Base-by-base conservation (phyloP, 2,797 vertebrate species). In the Artibeus lituratus region DNA sequence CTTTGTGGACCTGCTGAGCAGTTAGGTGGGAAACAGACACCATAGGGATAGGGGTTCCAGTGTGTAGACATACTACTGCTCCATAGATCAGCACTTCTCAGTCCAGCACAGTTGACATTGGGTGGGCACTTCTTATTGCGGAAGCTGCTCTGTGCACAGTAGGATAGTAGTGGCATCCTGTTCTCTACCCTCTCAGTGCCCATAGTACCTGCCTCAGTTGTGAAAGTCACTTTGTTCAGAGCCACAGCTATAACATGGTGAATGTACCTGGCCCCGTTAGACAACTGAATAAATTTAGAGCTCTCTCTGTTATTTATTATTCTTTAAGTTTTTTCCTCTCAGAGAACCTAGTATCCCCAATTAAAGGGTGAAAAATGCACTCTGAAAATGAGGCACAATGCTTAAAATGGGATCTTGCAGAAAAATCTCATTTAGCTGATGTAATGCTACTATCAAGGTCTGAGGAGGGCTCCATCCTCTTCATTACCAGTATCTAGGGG, bases 51-150 rank as follows among this genome's bases (percentile, higher is more conserved):
- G 1, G 7, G 49, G 24, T 51, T 44, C 49, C 8, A 2, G 8
- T 11, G 19, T 0, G 1, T 22, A 7, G 10, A 32, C 12, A 4
- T 3, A 4, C 42, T 10, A 4, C 44, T 12, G 6, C 29, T 18
- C n/a, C 21, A 22, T 35, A 57, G 39, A n/a, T 10, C 6, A 26
- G 24, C 1, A 7, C 76, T 32, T 87, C 42, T 32, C 59, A 74
- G 77, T 65, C 26, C 0, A 0, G 73, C 81, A 35, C 18, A 7
- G 1, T 18, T 5, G 53, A 32, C 53, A 22, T 11, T 12, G 2
- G 29, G 32, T 5, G 7, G 24, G 19, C 1, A 2, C 24, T 15
- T 44, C 16, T 44, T 32, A 2, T 2, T 32, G 15, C 4, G 2
- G 49, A 14, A 21, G 7, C 74, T 62, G 11, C 24, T 47, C 42